These are phyloP conservation scores for Collichthys lucidus DNA, from an alignment of 2,113 vertebrate species.

Conservation along the genomic window DNA sequence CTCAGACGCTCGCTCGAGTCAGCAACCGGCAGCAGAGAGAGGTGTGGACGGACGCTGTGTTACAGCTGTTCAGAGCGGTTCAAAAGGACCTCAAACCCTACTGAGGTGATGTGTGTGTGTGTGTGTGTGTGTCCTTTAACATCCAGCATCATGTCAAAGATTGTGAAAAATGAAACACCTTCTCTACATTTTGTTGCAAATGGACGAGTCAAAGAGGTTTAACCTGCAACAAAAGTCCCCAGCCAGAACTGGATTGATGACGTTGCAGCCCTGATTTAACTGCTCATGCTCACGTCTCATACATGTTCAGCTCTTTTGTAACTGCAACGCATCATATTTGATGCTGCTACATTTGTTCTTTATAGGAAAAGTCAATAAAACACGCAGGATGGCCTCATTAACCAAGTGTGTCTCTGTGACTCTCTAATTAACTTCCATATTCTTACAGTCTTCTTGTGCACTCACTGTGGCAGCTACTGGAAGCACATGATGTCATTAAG, in stretches of 20 bases:
- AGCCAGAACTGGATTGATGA: neutral
- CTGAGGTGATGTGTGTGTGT: constrained; percentile 35
- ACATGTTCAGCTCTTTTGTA: neutral
- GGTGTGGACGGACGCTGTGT: constrained; percentile 86
- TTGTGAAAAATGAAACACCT: no score
- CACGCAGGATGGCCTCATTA: constrained; percentile 28
- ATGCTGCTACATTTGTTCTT: constrained; percentile 15
- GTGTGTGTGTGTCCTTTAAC: no score
- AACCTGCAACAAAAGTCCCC: no score
- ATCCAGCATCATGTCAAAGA: neutral
- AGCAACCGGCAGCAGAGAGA: constrained; percentile 85
- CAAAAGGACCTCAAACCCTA: constrained; percentile 85
- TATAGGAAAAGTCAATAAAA: constrained; percentile 28
- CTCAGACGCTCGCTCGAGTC: constrained; percentile 84
- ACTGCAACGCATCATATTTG: neutral
- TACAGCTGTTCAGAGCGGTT: constrained; percentile 87
- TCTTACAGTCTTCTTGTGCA: no score
- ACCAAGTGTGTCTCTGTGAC: constrained; percentile 2
- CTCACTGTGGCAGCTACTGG: no score
- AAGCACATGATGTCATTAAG: no score
- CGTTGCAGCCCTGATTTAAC: neutral
- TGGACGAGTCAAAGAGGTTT: neutral
- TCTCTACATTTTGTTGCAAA: no score
- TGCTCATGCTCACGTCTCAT: neutral
- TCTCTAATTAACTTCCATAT: neutral